Percentiles rank a stretch among this genome's conserved stretches.
Evolutionary conservation across 2,888 invertebrate genomes (phyloP).

Genomic region (Auanema sp.): DNA sequence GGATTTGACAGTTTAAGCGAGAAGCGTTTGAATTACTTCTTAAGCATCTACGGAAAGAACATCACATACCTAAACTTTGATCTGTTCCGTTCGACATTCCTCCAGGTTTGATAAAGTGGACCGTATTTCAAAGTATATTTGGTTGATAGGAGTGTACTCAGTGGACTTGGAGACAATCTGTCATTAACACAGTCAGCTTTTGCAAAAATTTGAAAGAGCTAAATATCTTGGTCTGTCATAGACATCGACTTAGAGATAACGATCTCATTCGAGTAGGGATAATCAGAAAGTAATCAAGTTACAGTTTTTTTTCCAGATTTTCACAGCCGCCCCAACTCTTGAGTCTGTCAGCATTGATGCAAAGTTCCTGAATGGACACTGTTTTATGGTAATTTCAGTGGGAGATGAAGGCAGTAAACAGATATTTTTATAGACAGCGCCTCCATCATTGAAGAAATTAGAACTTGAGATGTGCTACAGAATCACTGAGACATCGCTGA

Average conservation of each 20-base stretch:
- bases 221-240: slow-evolving; percentile 40
- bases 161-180: slow-evolving; percentile 50
- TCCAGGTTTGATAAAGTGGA: slow-evolving; percentile 15
- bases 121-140: slow-evolving; percentile 1
- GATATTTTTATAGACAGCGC: slow-evolving; percentile 21
- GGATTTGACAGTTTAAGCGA: slow-evolving; percentile 31
- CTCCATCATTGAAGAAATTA: slow-evolving; percentile 19
- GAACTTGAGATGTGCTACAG: slow-evolving; percentile 41
- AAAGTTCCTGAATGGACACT: slow-evolving; percentile 46
- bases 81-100: slow-evolving; percentile 35
- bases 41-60: slow-evolving; percentile 33
- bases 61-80: slow-evolving; percentile 44
- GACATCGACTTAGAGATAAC: slow-evolving; percentile 45
- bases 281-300: not conserved
- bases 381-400: slow-evolving; percentile 32
- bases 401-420: not conserved
- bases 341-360: slow-evolving; percentile 45
- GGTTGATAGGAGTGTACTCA: slow-evolving; percentile 39
- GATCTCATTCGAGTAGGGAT: slow-evolving; percentile 33
- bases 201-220: slow-evolving; percentile 39
- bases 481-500: slow-evolving; percentile 20
- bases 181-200: slow-evolving; percentile 25
- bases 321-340: slow-evolving; percentile 37
- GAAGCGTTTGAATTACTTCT: slow-evolving; percentile 28
- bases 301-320: slow-evolving; percentile 26